Conservation (phyloP, 2,888 invertebrate genomes). For the Orgyia antiqua region DNA sequence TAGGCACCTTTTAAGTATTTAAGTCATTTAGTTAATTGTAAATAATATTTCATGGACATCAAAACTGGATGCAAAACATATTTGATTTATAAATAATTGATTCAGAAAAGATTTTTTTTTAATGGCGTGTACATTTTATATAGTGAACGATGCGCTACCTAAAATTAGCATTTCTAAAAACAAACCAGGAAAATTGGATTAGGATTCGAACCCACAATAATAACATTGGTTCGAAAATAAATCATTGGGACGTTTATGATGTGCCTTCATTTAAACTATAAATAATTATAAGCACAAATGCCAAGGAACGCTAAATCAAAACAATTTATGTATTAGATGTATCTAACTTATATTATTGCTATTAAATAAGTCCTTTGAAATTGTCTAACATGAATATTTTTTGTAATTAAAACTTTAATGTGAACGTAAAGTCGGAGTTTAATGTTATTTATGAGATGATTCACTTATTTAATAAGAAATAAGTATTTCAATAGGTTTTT, state of each 20-base stretch:
- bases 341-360: conserved; percentile 35
- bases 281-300: conserved; percentile 52
- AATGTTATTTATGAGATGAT: no score
- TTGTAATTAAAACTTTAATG: conserved; percentile 18
- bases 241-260: conserved; percentile 54
- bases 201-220: conserved; percentile 29
- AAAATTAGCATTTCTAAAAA: background rate
- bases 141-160: no score
- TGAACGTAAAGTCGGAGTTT: no score
- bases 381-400: conserved; percentile 21
- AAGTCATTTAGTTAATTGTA: no score
- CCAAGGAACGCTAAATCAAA: conserved; percentile 47
- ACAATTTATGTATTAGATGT: conserved; percentile 47
- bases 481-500: no score
- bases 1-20: no score
- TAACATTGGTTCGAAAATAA: conserved; percentile 44
- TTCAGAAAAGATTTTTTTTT: no score
- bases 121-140: no score
- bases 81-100: no score
- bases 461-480: no score
- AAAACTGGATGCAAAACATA: no score
- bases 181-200: conserved; percentile 1
- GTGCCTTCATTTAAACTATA: conserved; percentile 61
- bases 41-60: no score
- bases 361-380: conserved; percentile 33